Evolutionary conservation across 1,140 invertebrate species (phyloP), one percentile per base, ranked within the genome.

Genomic region (Metopolophium dirhodum): DNA sequence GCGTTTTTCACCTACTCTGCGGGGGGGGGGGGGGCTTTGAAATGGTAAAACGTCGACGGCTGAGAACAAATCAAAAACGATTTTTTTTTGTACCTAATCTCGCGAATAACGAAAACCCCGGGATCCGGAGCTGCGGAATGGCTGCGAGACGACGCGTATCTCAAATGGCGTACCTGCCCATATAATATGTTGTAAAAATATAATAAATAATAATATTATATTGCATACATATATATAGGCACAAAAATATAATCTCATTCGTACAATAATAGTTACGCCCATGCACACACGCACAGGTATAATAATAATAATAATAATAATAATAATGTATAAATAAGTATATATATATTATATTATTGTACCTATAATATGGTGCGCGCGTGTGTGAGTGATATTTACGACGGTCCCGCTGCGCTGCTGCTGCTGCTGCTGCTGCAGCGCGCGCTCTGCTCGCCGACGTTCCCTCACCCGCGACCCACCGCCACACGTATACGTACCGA

Each of bases 401-500:
- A 47, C 45, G 90, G 83, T 85, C 61, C 61, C 61, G n/a, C 61
- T n/a, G 61, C n/a, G 61, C n/a, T n/a, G 61, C 61, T 57, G 54
- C 54, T 77, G 61, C n/a, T n/a, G 61, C 61, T 57, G 54, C 54
- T n/a, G 30, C 61, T 18, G 30, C 35, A 57, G 61, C 45, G 47
- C 68, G 35, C 41, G 47, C 1, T 49, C 37, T 30, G 30, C 90
- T 45, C 68, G 51, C 23, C 89, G 89, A 8, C 37, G 89, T 90
- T 90, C 54, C 41, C 45, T 20, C 68, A 41, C 45, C 41, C 90
- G 61, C 26, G 30, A 18, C 87, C 87, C 85, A 26, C 87, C 87
- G 49, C 87, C 49, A n/a, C 61, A 49, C 54, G 61, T 77, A n/a
- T 82, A n/a, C n/a, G 82, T 86, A 85, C 91, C 91, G 82, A 93